Conservation (phyloP, 2,113 vertebrate species). For the Mastomys coucha region DNA sequence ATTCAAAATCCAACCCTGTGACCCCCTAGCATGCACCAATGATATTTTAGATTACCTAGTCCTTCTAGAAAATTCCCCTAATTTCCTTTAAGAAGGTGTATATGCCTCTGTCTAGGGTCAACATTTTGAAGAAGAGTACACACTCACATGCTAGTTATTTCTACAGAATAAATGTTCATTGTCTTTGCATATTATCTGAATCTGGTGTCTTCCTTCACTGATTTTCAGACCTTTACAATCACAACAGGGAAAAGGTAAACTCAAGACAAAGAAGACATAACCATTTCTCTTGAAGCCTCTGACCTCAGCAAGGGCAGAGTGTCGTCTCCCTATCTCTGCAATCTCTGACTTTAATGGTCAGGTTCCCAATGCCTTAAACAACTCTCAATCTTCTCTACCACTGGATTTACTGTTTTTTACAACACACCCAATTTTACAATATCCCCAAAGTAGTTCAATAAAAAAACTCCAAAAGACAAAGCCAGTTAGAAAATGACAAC, state of each 20-base stretch:
- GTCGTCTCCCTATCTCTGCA: background rate
- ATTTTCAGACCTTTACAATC: no score
- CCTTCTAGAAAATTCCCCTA: no score
- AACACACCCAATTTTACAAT: background rate
- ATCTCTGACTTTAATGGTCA: background rate
- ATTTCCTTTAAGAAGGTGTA: no score
- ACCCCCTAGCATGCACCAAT: no score
- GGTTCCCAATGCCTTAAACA: background rate
- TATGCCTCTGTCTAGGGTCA: no score
- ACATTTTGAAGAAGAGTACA: no score
- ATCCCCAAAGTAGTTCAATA: background rate
- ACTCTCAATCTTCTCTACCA: background rate
- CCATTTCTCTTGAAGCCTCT: background rate
- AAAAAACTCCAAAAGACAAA: background rate
- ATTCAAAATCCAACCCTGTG: no score
- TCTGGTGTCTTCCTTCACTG: no score
- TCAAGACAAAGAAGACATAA: background rate
- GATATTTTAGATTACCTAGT: no score
- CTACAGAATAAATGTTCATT: no score
- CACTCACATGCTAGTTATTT: no score
- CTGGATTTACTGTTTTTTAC: background rate
- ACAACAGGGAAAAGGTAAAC: background rate
- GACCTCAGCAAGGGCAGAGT: background rate
- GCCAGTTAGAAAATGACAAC: background rate
- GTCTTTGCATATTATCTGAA: no score